Evolutionary conservation across 1,140 invertebrate genomes (phyloP).

Genomic region (Diuraphis noxia): DNA sequence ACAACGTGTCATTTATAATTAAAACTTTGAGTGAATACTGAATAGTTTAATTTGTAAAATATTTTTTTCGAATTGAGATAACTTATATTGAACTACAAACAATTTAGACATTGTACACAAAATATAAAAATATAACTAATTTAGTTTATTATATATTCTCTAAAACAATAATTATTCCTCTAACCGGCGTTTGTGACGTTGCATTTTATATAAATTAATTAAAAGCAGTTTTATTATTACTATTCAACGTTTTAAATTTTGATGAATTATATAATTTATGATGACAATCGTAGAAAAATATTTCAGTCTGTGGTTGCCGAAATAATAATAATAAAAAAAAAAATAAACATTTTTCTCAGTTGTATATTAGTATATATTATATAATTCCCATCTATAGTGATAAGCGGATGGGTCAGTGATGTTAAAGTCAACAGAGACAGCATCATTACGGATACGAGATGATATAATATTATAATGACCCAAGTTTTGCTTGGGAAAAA

Average conservation of each 20-base stretch:
- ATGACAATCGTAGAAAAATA: neutral
- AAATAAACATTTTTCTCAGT: neutral
- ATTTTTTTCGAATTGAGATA: neutral
- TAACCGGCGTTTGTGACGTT: neutral
- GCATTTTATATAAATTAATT: neutral
- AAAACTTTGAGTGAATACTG: neutral
- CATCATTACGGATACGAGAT: neutral
- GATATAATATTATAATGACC: slow-evolving; percentile 14
- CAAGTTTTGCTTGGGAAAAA: neutral
- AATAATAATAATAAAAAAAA: neutral
- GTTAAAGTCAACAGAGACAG: neutral
- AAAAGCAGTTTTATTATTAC: neutral
- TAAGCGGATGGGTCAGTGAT: neutral
- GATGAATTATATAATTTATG: neutral
- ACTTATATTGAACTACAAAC: neutral
- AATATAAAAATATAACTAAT: neutral
- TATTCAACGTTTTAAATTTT: neutral
- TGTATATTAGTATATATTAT: neutral
- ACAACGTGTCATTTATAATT: neutral
- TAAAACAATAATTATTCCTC: neutral
- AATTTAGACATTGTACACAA: neutral
- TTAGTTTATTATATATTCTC: neutral
- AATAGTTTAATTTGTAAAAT: neutral
- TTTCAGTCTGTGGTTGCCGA: neutral
- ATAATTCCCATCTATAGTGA: neutral